Conservation (phyloP, 2,113 vertebrate genomes). For the Tragelaphus scriptus region DNA sequence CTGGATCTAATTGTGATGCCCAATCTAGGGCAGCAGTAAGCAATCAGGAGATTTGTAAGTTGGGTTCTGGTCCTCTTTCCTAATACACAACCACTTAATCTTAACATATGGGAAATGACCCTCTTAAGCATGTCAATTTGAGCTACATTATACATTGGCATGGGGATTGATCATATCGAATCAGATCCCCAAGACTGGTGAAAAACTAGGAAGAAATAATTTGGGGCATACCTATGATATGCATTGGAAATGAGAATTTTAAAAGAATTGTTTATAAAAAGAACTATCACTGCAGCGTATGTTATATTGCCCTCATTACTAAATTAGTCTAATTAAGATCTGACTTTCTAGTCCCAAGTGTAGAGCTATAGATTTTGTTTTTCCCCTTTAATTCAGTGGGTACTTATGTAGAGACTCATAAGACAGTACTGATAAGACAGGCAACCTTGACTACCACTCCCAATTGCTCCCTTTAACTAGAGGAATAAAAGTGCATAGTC, state of each 20-base stretch:
- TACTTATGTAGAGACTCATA: not conserved
- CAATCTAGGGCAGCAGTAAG: not conserved
- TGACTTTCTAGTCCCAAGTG: not conserved
- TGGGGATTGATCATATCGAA: not conserved
- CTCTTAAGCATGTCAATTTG: not conserved
- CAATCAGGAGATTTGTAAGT: not conserved
- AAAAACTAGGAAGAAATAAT: not conserved
- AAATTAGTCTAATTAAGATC: constrained; percentile 18
- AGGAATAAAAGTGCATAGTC: not conserved
- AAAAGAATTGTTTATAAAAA: constrained; percentile 40
- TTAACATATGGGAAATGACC: not conserved
- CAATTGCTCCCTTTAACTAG: not conserved
- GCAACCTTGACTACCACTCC: not conserved
- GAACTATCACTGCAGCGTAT: not conserved
- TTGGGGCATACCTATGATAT: not conserved
- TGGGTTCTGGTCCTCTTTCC: not conserved
- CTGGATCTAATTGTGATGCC: not conserved
- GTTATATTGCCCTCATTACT: not conserved
- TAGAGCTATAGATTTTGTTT: not conserved
- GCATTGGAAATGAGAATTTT: not conserved
- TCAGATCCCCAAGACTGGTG: not conserved
- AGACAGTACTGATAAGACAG: not conserved
- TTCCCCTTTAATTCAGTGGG: not conserved
- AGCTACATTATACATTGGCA: not conserved
- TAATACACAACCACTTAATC: not conserved